These are phyloP conservation scores for Scyliorhinus canicula DNA, from an alignment of 2,797 vertebrate genomes.

Conservation along the genomic window DNA sequence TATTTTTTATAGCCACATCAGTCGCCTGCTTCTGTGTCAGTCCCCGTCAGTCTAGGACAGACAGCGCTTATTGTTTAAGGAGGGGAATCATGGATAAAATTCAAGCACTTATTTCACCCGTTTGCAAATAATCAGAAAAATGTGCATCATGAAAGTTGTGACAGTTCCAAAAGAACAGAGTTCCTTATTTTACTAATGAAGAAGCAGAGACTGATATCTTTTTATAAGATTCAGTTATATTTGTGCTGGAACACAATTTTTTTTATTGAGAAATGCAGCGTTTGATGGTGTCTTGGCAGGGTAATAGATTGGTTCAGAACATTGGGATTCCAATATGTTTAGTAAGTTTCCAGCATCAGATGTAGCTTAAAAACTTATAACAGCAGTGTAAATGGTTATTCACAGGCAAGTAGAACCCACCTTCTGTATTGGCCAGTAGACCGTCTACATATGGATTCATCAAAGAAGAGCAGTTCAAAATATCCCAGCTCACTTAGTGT, in stretches of 20 bases:
- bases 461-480: neutral
- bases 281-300: neutral
- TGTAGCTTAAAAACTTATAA: neutral
- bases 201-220: neutral
- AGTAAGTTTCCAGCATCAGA: neutral
- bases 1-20: neutral
- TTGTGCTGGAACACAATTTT: neutral
- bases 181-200: neutral
- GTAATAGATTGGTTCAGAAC: neutral
- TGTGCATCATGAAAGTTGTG: neutral
- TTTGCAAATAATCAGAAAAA: slow-evolving; percentile 21
- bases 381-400: neutral
- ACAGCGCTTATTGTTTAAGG: neutral
- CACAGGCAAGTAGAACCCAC: neutral
- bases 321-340: neutral
- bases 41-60: neutral
- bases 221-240: neutral
- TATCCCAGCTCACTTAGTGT: neutral
- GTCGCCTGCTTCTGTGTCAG: neutral
- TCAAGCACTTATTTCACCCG: neutral
- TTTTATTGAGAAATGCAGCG: neutral
- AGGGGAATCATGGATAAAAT: neutral
- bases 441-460: neutral
- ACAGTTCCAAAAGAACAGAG: neutral
- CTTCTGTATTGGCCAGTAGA: neutral